Conservation (phyloP, 2,797 vertebrate species). For the Amblyopsis hoosieri region DNA sequence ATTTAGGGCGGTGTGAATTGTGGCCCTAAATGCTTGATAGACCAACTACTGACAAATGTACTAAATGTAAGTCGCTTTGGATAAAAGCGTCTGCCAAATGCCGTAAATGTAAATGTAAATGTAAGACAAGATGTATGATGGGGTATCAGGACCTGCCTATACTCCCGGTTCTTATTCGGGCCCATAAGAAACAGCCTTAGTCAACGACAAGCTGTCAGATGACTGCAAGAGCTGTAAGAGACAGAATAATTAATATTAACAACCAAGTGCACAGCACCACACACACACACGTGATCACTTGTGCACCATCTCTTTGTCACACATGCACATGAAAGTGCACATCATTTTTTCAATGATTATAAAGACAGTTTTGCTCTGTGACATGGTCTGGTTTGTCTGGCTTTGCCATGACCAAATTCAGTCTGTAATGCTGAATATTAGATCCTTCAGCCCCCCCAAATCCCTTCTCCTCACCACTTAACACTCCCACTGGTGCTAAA, state of each 20-base stretch:
- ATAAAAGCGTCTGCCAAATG: too few species aligned
- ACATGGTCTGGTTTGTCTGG: conserved; percentile 54
- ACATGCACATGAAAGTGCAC: conserved; percentile 29
- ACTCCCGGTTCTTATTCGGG: conserved; percentile 35
- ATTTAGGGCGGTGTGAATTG: conserved; percentile 50
- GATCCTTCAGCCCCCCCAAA: conserved; percentile 63
- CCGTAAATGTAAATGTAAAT: too few species aligned
- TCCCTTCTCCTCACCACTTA: conserved; percentile 62
- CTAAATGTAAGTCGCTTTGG: too few species aligned
- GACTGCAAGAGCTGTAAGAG: conserved; percentile 32
- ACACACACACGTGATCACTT: conserved; percentile 20
- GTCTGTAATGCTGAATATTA: conserved; percentile 52
- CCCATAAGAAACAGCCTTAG: conserved; percentile 25
- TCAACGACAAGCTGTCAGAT: conserved; percentile 37
- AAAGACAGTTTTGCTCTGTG: conserved; percentile 28
- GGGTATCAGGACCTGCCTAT: conserved; percentile 17
- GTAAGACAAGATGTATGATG: conserved; percentile 34
- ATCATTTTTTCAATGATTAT: conserved; percentile 56
- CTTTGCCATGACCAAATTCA: conserved; percentile 65
- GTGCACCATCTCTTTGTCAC: conserved; percentile 10
- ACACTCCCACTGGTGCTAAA: conserved; percentile 66
- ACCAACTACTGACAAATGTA: too few species aligned
- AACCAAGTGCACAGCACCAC: conserved; percentile 33
- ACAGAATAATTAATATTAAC: conserved; percentile 53
- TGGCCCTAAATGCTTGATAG: conserved; percentile 40